phyloP scores from a whole-genome alignment of 1,140 invertebrate species.

The Zaprionus camerounensis region DNA sequence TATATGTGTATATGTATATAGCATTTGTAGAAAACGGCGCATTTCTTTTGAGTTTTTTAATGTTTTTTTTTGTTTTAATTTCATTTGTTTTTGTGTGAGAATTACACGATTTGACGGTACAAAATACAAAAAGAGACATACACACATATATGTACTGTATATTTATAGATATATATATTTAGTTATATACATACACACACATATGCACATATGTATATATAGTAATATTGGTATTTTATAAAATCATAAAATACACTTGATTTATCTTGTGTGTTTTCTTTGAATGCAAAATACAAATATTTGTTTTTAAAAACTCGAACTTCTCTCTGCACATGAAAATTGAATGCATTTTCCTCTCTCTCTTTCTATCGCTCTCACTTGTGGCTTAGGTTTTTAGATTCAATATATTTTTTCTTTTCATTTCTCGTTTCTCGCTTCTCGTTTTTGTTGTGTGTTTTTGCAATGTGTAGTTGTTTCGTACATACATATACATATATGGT shows the following conservation, averaged over 20 bases:
- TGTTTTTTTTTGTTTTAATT: conserved; percentile 24
- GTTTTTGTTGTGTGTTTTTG: conserved; percentile 37
- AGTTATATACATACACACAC: background rate
- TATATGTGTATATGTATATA: conserved; percentile 49
- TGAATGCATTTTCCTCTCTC: conserved; percentile 58
- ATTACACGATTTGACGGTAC: conserved; percentile 79
- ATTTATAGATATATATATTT: conserved; percentile 38
- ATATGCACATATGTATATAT: conserved; percentile 43
- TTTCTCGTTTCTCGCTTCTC: conserved; percentile 11
- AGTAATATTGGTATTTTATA: conserved; percentile 65
- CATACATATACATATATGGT: conserved; percentile 29
- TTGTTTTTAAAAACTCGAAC: conserved; percentile 70
- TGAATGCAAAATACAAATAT: conserved; percentile 78
- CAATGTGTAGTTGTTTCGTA: conserved; percentile 48
- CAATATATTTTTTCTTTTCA: conserved; percentile 32
- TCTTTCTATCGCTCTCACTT: conserved; percentile 37
- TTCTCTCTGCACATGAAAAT: conserved; percentile 54
- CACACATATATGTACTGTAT: conserved; percentile 68
- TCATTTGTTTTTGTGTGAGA: conserved; percentile 60
- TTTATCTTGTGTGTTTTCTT: conserved; percentile 46
- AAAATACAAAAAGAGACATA: conserved; percentile 77
- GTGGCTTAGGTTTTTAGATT: conserved; percentile 64
- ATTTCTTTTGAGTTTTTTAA: conserved; percentile 34
- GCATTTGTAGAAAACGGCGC: conserved; percentile 57
- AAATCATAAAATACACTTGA: conserved; percentile 74